phyloP scores from a whole-genome alignment of 2,888 invertebrate genomes.

The Epinotia demarniana region DNA sequence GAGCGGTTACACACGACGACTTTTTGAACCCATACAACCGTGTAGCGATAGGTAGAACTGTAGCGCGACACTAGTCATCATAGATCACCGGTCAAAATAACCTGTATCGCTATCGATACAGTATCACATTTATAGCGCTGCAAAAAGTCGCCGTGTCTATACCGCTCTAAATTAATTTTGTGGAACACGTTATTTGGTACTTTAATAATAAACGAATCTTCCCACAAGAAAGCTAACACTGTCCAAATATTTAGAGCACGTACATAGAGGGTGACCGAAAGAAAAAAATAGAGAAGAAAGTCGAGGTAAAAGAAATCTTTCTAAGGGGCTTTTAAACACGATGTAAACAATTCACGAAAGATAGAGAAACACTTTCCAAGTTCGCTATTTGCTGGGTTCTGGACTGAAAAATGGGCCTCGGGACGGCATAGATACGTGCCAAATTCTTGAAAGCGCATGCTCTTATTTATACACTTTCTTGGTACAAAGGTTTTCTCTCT shows the following conservation, averaged over 20 bases:
- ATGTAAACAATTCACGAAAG: constrained; percentile 67
- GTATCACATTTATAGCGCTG: too few species aligned
- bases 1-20: too few species aligned
- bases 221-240: constrained; percentile 14
- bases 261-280: constrained; percentile 27
- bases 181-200: constrained; percentile 35
- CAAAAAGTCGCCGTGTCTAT: too few species aligned
- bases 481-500: constrained; percentile 71
- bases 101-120: too few species aligned
- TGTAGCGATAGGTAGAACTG: too few species aligned
- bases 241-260: constrained; percentile 36
- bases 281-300: constrained; percentile 27
- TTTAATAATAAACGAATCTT: background rate
- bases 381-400: constrained; percentile 69
- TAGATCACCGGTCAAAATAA: too few species aligned
- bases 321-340: constrained; percentile 61
- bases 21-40: too few species aligned
- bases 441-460: constrained; percentile 69
- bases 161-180: background rate
- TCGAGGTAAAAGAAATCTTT: constrained; percentile 54
- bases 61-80: too few species aligned
- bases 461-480: constrained; percentile 67
- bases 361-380: constrained; percentile 65
- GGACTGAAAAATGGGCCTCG: constrained; percentile 72
- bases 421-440: constrained; percentile 63